phyloP scores from a whole-genome alignment of 2,113 vertebrate species.

The Pimephales promelas region DNA sequence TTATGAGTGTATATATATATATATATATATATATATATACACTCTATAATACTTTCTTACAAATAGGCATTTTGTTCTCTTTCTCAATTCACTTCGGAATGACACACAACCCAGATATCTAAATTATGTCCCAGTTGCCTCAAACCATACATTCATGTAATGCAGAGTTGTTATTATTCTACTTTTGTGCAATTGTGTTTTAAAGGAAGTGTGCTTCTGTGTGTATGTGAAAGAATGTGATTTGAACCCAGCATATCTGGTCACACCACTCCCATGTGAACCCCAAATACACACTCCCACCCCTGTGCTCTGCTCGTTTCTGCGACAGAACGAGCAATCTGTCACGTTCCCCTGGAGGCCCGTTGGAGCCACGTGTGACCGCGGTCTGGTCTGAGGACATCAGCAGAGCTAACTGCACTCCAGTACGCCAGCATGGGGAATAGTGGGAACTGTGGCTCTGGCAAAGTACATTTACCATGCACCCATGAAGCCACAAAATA shows the following conservation, averaged over 20 bases:
- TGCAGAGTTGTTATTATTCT: background rate
- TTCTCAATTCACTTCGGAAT: too few species aligned
- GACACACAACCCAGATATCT: too few species aligned
- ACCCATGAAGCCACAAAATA: slow-evolving; percentile 39
- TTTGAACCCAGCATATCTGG: slow-evolving; percentile 19
- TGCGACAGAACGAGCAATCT: slow-evolving; percentile 67
- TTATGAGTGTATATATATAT: too few species aligned
- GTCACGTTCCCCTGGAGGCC: slow-evolving; percentile 66
- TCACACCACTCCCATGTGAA: slow-evolving; percentile 12
- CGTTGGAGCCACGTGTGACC: slow-evolving; percentile 61
- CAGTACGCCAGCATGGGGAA: slow-evolving; percentile 66
- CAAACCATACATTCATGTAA: background rate
- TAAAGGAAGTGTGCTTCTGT: slow-evolving; percentile 30
- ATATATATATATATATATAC: too few species aligned
- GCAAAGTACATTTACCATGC: slow-evolving; percentile 35
- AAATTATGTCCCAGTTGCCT: too few species aligned
- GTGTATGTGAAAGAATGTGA: slow-evolving; percentile 46
- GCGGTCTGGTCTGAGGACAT: slow-evolving; percentile 63
- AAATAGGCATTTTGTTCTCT: too few species aligned
- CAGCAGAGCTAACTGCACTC: slow-evolving; percentile 55
- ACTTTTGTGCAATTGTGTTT: slow-evolving; percentile 11
- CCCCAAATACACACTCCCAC: slow-evolving; percentile 26
- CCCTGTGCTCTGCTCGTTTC: slow-evolving; percentile 54
- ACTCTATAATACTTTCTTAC: too few species aligned
- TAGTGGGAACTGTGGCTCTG: slow-evolving; percentile 57